Evolutionary conservation across 2,113 vertebrate species (phyloP), one percentile per base, ranked within the genome.

Genomic region (Struthio camelus): DNA sequence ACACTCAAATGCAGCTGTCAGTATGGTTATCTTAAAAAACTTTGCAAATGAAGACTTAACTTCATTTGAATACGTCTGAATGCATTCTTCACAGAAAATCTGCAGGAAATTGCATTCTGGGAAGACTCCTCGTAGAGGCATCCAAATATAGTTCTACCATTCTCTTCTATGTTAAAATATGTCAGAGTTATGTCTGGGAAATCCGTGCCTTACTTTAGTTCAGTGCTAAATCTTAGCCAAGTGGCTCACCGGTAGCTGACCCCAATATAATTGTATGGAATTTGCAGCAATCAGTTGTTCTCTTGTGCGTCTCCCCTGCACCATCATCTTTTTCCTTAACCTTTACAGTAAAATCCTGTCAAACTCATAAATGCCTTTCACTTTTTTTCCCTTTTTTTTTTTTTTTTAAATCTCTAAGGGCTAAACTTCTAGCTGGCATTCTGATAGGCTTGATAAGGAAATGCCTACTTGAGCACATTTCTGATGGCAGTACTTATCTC

Each of bases 361-460:
- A 96, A 80, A 79, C 34, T 94, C 85, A 13, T 91, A 85, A 95
- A 93, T 54, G 64, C 40, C 79, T 95, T 94, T 91, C 44, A 72
- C 50, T 5, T 36, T 72, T 53, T 54, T 75, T 42, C 28, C 50
- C 5, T 36, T 72, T 53, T 54, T 75, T 42, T 34, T 67, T 6
- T 51, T 38, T 88, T 80, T 48, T 13, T 20, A 13, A 27, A 42
- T 69, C 89, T 96, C 91, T 30, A 79, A 67, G 76, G 91, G 64
- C 85, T 91, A 5, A 81, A 28, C 85, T 89, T 54, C 67, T 83
- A 61, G 59, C 89, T 95, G 97, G 36, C 56, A 3, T 18, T 54
- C 75, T 94, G 87, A 85, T 83, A 40, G 94, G 72, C 94, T 93
- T 87, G 28, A 3, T 34, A 24, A n/a, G 69, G 87, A 64, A 59